phyloP scores from a whole-genome alignment of 2,797 vertebrate genomes.

The Cuniculus paca region DNA sequence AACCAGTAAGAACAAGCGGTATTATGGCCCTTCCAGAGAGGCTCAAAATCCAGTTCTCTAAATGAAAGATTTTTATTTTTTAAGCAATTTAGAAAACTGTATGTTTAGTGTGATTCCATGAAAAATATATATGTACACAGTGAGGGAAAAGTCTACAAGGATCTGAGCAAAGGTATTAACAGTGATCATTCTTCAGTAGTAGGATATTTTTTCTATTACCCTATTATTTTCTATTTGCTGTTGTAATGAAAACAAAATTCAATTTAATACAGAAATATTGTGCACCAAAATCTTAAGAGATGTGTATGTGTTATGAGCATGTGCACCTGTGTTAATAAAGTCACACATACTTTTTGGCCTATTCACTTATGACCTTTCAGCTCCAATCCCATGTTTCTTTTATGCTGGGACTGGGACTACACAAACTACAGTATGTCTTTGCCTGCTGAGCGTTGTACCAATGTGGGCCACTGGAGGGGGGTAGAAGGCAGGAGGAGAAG shows the following conservation, averaged over 20 bases:
- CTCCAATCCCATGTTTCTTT: not conserved
- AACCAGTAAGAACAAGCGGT: not conserved
- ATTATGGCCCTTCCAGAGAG: not conserved
- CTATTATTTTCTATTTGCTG: constrained; percentile 26
- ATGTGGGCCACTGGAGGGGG: constrained; percentile 24
- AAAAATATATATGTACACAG: not conserved
- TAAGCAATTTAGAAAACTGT: constrained; percentile 46
- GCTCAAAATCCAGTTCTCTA: not conserved
- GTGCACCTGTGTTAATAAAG: not conserved
- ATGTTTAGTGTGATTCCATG: not conserved
- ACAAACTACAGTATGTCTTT: not conserved
- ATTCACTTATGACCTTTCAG: not conserved
- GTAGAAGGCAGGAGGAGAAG: not conserved
- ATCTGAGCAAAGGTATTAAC: constrained; percentile 6
- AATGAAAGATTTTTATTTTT: not conserved
- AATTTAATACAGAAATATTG: not conserved
- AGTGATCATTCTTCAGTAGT: not conserved
- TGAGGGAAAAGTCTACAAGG: not conserved
- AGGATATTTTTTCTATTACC: not conserved
- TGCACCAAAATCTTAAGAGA: not conserved
- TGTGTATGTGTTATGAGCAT: not conserved
- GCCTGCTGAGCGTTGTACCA: not conserved
- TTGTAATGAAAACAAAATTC: not conserved
- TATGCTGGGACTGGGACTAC: not conserved
- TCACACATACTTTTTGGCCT: not conserved